Conservation (phyloP, 1,140 invertebrate species). For the Pogonus chalceus region DNA sequence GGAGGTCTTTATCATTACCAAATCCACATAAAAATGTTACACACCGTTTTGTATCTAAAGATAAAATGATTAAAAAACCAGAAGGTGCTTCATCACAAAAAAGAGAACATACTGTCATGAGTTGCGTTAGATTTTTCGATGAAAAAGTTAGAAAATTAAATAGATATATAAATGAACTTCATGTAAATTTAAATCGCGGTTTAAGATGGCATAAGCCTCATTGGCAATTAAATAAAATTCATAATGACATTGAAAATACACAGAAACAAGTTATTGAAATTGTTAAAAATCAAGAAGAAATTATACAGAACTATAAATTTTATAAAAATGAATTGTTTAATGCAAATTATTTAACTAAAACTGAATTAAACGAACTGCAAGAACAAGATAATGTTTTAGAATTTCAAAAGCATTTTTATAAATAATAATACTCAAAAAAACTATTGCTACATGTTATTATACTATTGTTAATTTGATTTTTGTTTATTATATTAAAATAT, state of each 20-base stretch:
- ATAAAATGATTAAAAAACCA: too few species aligned
- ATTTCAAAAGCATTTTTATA: neutral
- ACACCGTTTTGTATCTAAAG: neutral
- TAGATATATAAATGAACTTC: too few species aligned
- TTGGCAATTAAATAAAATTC: too few species aligned
- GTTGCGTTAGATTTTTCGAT: too few species aligned
- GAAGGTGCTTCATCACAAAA: too few species aligned
- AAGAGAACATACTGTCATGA: too few species aligned
- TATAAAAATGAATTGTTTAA: neutral
- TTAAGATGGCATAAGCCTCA: too few species aligned
- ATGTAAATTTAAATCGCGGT: too few species aligned
- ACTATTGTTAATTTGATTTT: too few species aligned
- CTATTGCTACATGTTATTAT: too few species aligned
- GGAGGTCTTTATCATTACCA: neutral
- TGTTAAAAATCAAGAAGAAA: neutral
- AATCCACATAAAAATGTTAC: neutral
- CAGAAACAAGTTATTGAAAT: neutral
- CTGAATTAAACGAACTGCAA: neutral
- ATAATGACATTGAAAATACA: neutral
- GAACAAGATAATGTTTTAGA: neutral
- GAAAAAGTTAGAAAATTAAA: too few species aligned
- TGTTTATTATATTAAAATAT: too few species aligned
- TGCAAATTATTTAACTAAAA: neutral
- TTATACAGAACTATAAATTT: neutral
- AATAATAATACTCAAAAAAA: conserved; percentile 23